Conservation (phyloP, 2,113 vertebrate genomes). For the Ptyas mucosa region DNA sequence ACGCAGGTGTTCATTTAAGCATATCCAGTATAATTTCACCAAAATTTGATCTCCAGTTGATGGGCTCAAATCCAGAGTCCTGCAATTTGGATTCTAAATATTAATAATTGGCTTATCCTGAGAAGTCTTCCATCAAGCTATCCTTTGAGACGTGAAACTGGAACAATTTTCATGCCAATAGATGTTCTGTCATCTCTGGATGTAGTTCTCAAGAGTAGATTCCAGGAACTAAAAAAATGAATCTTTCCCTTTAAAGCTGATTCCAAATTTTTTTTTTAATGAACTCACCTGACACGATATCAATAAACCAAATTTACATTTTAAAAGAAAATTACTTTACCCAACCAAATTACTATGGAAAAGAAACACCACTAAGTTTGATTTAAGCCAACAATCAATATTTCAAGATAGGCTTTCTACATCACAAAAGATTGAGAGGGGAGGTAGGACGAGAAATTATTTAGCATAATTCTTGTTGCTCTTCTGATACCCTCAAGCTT, state of each 20-base stretch:
- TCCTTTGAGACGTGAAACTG: background rate
- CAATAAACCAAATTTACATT: background rate
- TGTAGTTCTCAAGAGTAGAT: background rate
- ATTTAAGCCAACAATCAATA: slow-evolving; percentile 28
- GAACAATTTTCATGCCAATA: background rate
- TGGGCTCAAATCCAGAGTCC: background rate
- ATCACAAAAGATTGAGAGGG: background rate
- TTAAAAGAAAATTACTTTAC: slow-evolving; percentile 18
- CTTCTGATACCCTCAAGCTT: slow-evolving; percentile 49
- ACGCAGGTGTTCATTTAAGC: background rate
- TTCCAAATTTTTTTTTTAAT: background rate
- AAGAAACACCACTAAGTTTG: slow-evolving; percentile 20
- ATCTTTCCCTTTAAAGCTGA: background rate
- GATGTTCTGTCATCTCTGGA: background rate
- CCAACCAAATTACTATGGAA: slow-evolving; percentile 11
- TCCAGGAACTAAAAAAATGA: background rate
- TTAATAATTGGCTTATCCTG: background rate
- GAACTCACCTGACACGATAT: background rate
- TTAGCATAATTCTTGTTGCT: slow-evolving; percentile 56
- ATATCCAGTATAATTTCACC: background rate
- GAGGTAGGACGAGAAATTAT: slow-evolving; percentile 29
- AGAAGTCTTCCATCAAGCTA: background rate
- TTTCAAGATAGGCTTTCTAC: slow-evolving; percentile 29
- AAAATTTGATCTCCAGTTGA: background rate
- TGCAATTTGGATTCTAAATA: background rate